A percentile compares a stretch with the other conserved stretches of the same genome.
Conservation (phyloP, 2,113 vertebrate genomes). For the Pseudorasbora parva region DNA sequence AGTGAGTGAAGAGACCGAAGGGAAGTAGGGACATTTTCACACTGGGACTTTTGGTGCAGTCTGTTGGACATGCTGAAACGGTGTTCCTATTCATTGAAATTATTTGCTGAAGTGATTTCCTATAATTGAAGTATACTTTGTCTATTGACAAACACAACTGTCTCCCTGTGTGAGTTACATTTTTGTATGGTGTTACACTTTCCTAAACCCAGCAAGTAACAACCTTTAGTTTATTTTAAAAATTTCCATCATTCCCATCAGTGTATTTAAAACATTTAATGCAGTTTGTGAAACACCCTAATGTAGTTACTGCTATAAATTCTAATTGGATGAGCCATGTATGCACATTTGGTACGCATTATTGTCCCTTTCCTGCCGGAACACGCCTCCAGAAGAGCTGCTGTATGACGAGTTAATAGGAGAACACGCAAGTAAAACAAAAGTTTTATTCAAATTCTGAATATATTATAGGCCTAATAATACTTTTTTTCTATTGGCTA, state of each 20-base stretch:
- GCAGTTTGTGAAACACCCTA: not conserved
- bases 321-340: no score
- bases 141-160: not conserved
- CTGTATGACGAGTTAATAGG: no score
- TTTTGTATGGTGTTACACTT: not conserved
- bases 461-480: no score
- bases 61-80: not conserved
- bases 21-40: not conserved
- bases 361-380: no score
- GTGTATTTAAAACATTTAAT: not conserved
- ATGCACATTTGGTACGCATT: no score
- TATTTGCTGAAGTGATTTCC: not conserved
- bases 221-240: not conserved
- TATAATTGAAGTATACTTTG: not conserved
- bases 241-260: not conserved
- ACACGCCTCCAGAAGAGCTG: no score
- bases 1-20: slow-evolving; percentile 74
- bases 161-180: not conserved
- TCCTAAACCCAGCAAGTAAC: not conserved
- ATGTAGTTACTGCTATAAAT: not conserved
- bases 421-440: no score
- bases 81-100: not conserved
- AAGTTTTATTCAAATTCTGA: no score
- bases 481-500: no score
- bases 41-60: not conserved